phyloP scores from a whole-genome alignment of 1,140 invertebrate species.

The Drosophila prosaltans region DNA sequence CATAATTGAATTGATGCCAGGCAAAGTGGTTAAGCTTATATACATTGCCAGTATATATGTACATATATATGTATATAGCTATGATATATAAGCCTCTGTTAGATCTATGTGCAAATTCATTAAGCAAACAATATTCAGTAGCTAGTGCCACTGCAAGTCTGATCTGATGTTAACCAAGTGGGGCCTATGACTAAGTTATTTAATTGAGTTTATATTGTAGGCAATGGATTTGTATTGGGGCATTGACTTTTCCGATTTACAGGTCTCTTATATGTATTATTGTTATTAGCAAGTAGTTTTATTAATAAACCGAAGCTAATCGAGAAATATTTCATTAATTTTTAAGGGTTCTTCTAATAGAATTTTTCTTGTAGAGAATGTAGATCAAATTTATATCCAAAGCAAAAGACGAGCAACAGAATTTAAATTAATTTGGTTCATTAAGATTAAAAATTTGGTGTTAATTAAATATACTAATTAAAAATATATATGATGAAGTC shows the following conservation, averaged over 20 bases:
- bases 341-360: neutral
- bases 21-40: conserved; percentile 62
- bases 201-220: conserved; percentile 25
- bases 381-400: no score
- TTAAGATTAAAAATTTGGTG: no score
- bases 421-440: no score
- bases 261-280: conserved; percentile 31
- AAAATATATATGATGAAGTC: no score
- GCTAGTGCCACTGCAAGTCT: conserved; percentile 18
- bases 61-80: conserved; percentile 20
- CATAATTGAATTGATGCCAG: conserved; percentile 78
- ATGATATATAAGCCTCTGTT: conserved; percentile 20
- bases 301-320: neutral
- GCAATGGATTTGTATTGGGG: conserved; percentile 10
- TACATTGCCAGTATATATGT: conserved; percentile 21
- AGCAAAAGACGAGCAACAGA: no score
- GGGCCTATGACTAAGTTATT: conserved; percentile 34
- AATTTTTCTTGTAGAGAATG: neutral
- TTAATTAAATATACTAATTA: no score
- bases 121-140: conserved; percentile 56
- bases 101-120: conserved; percentile 55
- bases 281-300: conserved; percentile 40
- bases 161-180: conserved; percentile 44
- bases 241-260: conserved; percentile 59
- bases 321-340: conserved; percentile 5